A percentile compares a stretch with the other conserved stretches of the same genome.
These are phyloP conservation scores for Epinotia ramella DNA, from an alignment of 2,888 invertebrate species.

Conservation along the genomic window DNA sequence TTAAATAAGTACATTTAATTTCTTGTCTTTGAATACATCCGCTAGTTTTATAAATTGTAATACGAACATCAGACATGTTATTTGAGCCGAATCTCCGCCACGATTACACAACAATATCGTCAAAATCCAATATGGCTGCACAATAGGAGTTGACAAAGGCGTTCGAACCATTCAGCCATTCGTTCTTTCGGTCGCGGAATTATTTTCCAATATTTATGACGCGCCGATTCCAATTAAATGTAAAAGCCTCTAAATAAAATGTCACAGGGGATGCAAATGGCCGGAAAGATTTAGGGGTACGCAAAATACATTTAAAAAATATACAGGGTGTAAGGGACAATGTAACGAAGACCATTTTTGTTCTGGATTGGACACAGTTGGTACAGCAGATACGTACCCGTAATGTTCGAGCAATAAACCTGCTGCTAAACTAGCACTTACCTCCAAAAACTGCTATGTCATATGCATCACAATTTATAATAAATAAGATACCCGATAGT, in stretches of 20 bases:
- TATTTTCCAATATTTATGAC: slow-evolving; percentile 42
- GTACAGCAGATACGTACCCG: no score
- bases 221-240: slow-evolving; percentile 34
- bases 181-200: slow-evolving; percentile 29
- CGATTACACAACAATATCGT: slow-evolving; percentile 13
- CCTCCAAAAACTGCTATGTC: no score
- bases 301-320: not conserved
- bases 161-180: slow-evolving; percentile 29
- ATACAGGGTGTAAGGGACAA: no score
- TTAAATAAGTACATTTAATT: no score
- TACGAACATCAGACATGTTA: not conserved
- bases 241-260: slow-evolving; percentile 31
- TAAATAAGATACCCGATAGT: no score
- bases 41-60: no score
- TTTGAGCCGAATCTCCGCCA: not conserved
- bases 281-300: slow-evolving; percentile 1
- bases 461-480: no score
- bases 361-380: no score
- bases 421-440: no score
- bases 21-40: no score
- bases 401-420: no score
- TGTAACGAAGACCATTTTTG: no score
- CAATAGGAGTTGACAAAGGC: slow-evolving; percentile 27
- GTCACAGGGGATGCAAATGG: slow-evolving; percentile 11
- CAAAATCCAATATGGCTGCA: slow-evolving; percentile 31